Base-by-base conservation (phyloP, 1,140 invertebrate genomes). In the Brachionus koreanus region DNA sequence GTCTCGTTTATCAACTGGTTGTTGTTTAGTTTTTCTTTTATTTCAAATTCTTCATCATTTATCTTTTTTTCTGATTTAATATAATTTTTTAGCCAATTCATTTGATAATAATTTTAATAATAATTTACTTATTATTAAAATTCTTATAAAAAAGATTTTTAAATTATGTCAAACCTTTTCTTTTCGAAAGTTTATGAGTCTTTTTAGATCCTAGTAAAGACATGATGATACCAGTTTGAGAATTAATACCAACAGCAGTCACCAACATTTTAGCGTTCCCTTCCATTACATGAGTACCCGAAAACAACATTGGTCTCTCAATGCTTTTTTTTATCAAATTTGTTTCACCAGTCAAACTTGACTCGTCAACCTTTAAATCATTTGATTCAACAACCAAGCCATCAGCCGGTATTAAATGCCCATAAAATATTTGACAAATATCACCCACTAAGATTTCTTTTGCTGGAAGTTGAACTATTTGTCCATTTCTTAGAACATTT, bases 271-370 rank as follows among this genome's bases (percentile, higher is more conserved):
- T 98, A 37, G 96, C 98, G 85, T 96, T 98, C 67, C 98, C 98
- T 90, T 99, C 98, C 98, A 99, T 99, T 61, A 99, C 96, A 90
- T 99, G 97, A 74, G 98, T 99, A 85, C 97, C 97, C 93, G 84
- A 98, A 92, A 85, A 99, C 92, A 93, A 98, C 96, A 92, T 98
- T 96, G 74, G 91, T 88, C 89, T 94, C 67, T 91, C 88, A 89
- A 94, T 93, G 77, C 95, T 95, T 88, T 99, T 99, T 89, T 97
- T 98, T 35, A 99, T 97, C 91, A 98, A 96, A 91, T 99, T 97
- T 10, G 96, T 98, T 91, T 99, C 97, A 85, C 97, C 97, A 84
- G 97, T 99, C 84, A 99, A 91, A 85, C 96, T 98, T 82, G 96
- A 98, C 89, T 99, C 97, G 89, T 99, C 97, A 85, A 97, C 87